Percentiles rank a stretch among this genome's conserved stretches.
Conservation (phyloP, 2,113 vertebrate species). For the Ammodramus savannarum region DNA sequence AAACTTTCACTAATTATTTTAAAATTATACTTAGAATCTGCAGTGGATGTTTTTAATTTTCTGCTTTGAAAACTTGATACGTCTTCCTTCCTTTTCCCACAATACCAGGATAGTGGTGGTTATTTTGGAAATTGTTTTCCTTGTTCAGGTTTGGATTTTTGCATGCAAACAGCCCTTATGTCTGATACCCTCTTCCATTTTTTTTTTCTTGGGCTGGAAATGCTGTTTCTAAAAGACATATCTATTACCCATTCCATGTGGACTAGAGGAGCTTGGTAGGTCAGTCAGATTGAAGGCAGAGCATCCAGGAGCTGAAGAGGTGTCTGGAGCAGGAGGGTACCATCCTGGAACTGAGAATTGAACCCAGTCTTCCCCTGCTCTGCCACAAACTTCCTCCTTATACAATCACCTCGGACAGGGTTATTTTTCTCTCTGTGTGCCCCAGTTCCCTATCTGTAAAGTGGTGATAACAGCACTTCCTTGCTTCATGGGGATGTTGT, state of each 20-base stretch:
- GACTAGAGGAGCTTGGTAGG: background rate
- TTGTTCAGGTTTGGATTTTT: background rate
- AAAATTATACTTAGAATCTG: background rate
- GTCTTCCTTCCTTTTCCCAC: background rate
- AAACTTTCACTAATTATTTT: background rate
- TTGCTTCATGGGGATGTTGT: constrained; percentile 18
- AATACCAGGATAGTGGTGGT: background rate
- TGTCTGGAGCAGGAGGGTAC: background rate
- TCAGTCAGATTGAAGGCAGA: background rate
- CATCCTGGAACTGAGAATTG: background rate
- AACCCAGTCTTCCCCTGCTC: background rate
- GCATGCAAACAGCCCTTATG: background rate
- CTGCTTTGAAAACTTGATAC: background rate
- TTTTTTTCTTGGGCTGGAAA: background rate
- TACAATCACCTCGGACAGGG: background rate
- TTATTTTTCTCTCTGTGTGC: constrained; percentile 33
- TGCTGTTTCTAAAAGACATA: background rate
- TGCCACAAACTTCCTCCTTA: constrained; percentile 39
- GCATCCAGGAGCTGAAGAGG: background rate
- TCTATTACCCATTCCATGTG: background rate
- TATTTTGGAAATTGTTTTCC: constrained; percentile 4
- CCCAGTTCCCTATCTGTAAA: constrained; percentile 56
- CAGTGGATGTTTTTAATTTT: background rate
- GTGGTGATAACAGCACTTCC: constrained; percentile 53
- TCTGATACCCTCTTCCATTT: background rate